Percentiles rank a stretch among this genome's conserved stretches.
Evolutionary conservation across 2,113 vertebrate genomes (phyloP).

Genomic region (Bubo bubo): DNA sequence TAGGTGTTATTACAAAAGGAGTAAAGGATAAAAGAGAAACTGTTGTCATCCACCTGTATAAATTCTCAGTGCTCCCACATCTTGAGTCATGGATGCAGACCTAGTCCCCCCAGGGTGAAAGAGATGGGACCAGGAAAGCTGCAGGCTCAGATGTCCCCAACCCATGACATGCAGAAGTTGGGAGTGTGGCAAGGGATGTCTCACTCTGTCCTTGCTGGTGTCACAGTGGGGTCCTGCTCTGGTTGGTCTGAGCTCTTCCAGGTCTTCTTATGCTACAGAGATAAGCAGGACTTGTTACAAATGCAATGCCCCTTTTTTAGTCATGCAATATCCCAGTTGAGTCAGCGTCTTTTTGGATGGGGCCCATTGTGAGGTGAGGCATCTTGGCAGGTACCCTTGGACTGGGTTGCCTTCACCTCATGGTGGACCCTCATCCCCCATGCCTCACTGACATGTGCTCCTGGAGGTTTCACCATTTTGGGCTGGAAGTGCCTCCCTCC

Average conservation of each 20-base stretch:
- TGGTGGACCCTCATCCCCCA: neutral
- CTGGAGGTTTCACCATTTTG: neutral
- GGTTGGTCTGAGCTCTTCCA: neutral
- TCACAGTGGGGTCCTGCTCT: neutral
- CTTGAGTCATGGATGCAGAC: neutral
- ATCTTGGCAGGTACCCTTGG: neutral
- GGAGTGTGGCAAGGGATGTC: neutral
- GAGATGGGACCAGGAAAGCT: neutral
- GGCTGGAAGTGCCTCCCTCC: neutral
- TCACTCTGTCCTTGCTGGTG: neutral
- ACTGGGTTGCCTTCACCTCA: neutral
- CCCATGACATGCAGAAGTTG: neutral
- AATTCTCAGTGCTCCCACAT: neutral
- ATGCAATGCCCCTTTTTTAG: neutral
- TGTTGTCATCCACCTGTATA: neutral
- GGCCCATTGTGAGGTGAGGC: accelerated
- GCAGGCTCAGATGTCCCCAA: neutral
- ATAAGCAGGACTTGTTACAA: neutral
- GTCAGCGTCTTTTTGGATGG: neutral
- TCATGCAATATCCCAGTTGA: accelerated
- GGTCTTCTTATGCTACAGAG: neutral
- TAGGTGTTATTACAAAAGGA: neutral
- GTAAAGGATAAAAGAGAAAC: neutral
- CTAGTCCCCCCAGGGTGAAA: neutral
- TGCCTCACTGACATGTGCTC: neutral